These are phyloP conservation scores for Choloepus hoffmanni DNA, from an alignment of 2,113 vertebrate genomes.

Conservation along the genomic window DNA sequence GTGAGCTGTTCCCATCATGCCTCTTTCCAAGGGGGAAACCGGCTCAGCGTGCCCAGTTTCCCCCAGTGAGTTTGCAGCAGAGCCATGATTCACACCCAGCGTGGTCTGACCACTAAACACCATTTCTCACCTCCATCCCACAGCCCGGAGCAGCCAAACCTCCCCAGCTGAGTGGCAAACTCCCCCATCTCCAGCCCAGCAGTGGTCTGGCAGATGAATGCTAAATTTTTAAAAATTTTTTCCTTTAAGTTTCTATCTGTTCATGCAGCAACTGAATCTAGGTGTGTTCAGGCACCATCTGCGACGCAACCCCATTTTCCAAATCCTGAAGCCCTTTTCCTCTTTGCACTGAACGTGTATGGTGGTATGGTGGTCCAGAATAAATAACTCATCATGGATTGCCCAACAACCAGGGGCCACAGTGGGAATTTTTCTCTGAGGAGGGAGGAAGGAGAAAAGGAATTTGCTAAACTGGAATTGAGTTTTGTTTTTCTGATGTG, in stretches of 20 bases:
- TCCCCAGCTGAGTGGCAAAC: slow-evolving; percentile 11
- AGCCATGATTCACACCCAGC: neutral
- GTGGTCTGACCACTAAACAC: neutral
- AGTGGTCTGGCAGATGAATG: slow-evolving; percentile 57
- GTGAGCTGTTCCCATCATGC: neutral
- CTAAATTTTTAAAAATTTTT: slow-evolving; percentile 7
- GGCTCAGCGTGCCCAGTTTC: neutral
- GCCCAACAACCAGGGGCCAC: neutral
- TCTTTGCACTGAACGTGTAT: slow-evolving; percentile 56
- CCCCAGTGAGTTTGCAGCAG: neutral
- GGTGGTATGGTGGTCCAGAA: slow-evolving; percentile 43
- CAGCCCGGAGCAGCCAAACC: neutral
- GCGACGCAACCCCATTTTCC: slow-evolving; percentile 67
- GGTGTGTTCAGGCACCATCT: slow-evolving; percentile 78
- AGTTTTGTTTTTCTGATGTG: slow-evolving; percentile 8
- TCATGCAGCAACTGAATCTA: slow-evolving; percentile 75
- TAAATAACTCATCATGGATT: slow-evolving; percentile 44
- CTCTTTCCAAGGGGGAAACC: neutral
- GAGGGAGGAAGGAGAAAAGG: neutral
- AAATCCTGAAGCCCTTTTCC: slow-evolving; percentile 54
- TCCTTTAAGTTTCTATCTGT: slow-evolving; percentile 80
- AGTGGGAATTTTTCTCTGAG: neutral
- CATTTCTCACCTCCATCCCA: neutral
- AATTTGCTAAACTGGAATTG: neutral
- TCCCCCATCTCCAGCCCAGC: neutral